Base-by-base conservation (phyloP, 2,113 vertebrate genomes). In the Dendrocopos noguchii region DNA sequence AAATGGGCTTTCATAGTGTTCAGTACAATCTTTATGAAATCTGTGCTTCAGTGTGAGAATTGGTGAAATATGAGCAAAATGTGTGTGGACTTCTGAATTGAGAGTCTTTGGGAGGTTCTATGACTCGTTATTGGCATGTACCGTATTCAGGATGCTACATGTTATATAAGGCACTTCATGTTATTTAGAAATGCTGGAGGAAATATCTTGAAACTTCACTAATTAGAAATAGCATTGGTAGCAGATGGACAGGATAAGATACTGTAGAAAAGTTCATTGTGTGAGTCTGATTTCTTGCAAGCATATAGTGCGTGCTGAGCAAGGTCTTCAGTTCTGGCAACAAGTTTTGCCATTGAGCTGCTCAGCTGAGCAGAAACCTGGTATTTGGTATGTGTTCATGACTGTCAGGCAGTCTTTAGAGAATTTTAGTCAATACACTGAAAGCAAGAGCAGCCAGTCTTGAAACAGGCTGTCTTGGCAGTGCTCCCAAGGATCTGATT, bases 141-240 rank as follows among this genome's bases (percentile, higher is more conserved):
- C 55, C 78, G 57, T 22, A 36, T 71, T 81, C 74, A 91, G 75
- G 81, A 92, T 79, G 87, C 36, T 88, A 9, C 31, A 22, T 67
- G 31, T 72, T 96, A 44, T 80, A 88, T 92, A 88, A 72, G 53
- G 80, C 57, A 24, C 17, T 92, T 91, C 57, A 42, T 42, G 74
- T 84, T 90, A 92, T 57, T 88, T 80, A 75, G 84, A 92, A 86
- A 47, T 91, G 87, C 77, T 84, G 60, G 61, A 86, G 83, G 72
- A 94, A 88, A 46, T 91, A 39, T 56, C 77, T 78, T 92, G 65
- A 86, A 59, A 55, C 81, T 81, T 73, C 74, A 29, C 75, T 89
- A 33, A 46, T 85, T 79, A 70, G 81, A 91, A 84, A 92, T 92
- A 94, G 75, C 64, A 50, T 25, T 73, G 46, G 67, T 84, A 95